These are phyloP conservation scores for Mylabris phalerata DNA, from an alignment of 1,140 invertebrate species.

Conservation along the genomic window DNA sequence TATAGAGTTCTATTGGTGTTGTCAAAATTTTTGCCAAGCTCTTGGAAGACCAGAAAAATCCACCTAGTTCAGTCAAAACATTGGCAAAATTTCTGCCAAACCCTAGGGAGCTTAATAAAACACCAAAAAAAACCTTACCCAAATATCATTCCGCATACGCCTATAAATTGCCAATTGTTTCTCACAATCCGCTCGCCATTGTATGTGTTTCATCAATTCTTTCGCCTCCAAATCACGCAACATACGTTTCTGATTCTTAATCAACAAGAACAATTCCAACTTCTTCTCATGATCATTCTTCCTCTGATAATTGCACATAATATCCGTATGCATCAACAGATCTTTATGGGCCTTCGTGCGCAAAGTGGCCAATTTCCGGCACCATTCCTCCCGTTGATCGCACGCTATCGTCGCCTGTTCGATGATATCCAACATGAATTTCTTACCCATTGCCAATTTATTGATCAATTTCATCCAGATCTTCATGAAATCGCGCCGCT, in stretches of 20 bases:
- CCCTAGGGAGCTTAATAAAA: no score
- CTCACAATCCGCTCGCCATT: background rate
- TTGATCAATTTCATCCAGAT: constrained; percentile 62
- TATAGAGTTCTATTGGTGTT: no score
- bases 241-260: background rate
- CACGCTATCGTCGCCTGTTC: constrained; percentile 76
- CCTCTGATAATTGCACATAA: no score
- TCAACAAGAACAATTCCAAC: no score
- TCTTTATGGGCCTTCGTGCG: constrained; percentile 57
- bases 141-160: no score
- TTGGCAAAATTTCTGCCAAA: no score
- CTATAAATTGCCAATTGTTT: background rate
- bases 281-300: no score
- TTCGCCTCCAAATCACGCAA: background rate
- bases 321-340: background rate
- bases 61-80: no score
- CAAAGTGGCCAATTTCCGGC: constrained; percentile 68
- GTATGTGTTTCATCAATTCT: background rate
- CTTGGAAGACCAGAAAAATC: no score
- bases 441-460: constrained; percentile 62
- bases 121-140: no score
- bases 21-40: no score
- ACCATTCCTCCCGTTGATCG: constrained; percentile 76
- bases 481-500: constrained; percentile 45
- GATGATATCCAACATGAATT: constrained; percentile 69